Evolutionary conservation across 2,797 vertebrate genomes (phyloP), one percentile per base, ranked within the genome.

Genomic region (Epinephelus coioides): DNA sequence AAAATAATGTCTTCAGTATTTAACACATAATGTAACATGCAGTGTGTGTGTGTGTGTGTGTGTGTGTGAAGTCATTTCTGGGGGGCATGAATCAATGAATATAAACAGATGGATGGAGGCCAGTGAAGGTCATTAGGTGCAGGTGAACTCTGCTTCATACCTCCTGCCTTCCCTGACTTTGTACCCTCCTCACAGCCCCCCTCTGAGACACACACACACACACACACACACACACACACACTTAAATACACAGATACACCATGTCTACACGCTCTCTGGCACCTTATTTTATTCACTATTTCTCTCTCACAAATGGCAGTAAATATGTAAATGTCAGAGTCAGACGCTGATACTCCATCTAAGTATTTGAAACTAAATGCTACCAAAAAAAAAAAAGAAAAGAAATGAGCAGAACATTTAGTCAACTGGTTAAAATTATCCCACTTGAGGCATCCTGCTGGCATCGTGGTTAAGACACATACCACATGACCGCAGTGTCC

Each of bases 71-170:
- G 13, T 69, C n/a, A 44, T 62, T 43, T 73, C 62, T 78, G 71
- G 14, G 44, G 78, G 77, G 71, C 60, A 30, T 54, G 53, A 88
- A 84, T 89, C 91, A 85, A 76, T 88, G 90, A 89, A 69, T 64
- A 77, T 84, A 89, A 91, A 90, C 91, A 92, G 82, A 90, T 90
- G 89, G 81, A 73, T 74, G 56, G 77, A 86, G 89, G 87, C 88
- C 86, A 84, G 49, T 56, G 73, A 55, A 74, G 91, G 83, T 81
- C 82, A 69, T 12, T 40, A 63, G 67, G 81, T 88, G 79, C 78
- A 89, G 88, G 78, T 90, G 77, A 90, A 85, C 83, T 80, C 62
- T 66, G 67, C 78, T 82, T 86, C 79, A 54, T 62, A 70, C 64
- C 78, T 50, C 51, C 55, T 69, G 40, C 72, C 64, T 59, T 86